Percentiles rank a stretch among this genome's conserved stretches.
These are phyloP conservation scores for Eufriesea mexicana DNA, from an alignment of 1,140 invertebrate species.

Conservation along the genomic window DNA sequence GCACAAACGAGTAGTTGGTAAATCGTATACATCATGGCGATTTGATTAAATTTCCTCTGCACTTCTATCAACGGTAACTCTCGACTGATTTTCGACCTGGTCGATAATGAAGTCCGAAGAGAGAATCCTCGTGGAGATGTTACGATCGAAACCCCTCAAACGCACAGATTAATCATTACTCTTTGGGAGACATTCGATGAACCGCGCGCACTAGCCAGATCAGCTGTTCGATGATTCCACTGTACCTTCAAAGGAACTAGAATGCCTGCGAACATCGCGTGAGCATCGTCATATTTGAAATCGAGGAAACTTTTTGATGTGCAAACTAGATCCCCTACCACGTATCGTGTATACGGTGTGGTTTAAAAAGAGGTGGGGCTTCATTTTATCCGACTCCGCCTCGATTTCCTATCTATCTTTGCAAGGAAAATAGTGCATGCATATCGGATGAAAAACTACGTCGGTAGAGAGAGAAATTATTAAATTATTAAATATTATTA, in stretches of 20 bases:
- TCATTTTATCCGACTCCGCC: background rate
- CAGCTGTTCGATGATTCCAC: background rate
- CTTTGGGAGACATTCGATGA: background rate
- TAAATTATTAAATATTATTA: too few relatives aligned
- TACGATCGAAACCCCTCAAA: background rate
- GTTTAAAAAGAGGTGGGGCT: constrained; percentile 39
- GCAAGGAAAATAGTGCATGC: too few relatives aligned
- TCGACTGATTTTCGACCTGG: background rate
- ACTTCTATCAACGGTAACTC: background rate
- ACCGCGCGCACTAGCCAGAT: background rate
- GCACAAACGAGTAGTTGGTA: background rate
- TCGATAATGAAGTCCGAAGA: background rate
- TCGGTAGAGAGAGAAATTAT: too few relatives aligned
- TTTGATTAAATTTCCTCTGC: too few relatives aligned
- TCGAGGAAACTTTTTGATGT: constrained; percentile 19
- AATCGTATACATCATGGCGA: background rate
- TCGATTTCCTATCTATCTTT: too few relatives aligned
- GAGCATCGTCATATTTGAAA: constrained; percentile 30
- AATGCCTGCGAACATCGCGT: constrained; percentile 19
- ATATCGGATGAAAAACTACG: too few relatives aligned
- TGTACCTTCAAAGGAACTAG: background rate
- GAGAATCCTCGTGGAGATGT: too few relatives aligned
- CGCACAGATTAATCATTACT: background rate
- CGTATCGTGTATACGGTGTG: background rate
- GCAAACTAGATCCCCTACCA: constrained; percentile 15